Percentiles rank a stretch among this genome's conserved stretches.
phyloP scores from a whole-genome alignment of 2,113 vertebrate genomes.

The Meles meles region DNA sequence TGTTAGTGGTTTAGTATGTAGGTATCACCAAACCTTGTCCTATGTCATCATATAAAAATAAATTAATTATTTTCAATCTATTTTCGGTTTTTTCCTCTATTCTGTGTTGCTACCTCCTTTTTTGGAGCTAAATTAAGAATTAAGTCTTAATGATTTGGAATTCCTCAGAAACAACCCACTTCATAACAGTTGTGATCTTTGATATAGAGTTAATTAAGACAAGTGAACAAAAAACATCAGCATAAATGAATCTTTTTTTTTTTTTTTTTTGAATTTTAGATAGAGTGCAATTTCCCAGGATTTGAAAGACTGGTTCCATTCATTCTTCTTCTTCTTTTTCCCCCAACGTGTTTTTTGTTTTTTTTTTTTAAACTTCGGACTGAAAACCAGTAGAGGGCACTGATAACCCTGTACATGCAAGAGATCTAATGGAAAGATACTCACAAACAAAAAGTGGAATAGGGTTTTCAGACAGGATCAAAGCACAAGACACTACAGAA shows the following conservation, averaged over 20 bases:
- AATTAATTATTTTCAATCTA: background rate
- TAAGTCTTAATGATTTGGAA: background rate
- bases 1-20: background rate
- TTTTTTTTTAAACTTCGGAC: background rate
- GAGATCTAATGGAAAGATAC: background rate
- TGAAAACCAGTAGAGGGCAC: conserved; percentile 76
- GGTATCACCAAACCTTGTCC: background rate
- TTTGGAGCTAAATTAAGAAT: background rate
- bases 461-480: background rate
- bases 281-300: background rate
- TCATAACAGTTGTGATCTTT: background rate
- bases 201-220: background rate
- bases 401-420: conserved; percentile 48
- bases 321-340: no score
- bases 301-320: background rate
- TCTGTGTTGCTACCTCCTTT: background rate
- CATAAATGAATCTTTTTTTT: no score
- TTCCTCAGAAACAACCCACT: no score
- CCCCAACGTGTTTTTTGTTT: no score
- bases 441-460: no score
- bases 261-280: background rate
- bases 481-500: background rate
- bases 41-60: background rate
- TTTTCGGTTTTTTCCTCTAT: background rate
- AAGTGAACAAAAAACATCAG: background rate